Evolutionary conservation across 2,888 invertebrate species (phyloP).

Genomic region (Rutpela maculata): DNA sequence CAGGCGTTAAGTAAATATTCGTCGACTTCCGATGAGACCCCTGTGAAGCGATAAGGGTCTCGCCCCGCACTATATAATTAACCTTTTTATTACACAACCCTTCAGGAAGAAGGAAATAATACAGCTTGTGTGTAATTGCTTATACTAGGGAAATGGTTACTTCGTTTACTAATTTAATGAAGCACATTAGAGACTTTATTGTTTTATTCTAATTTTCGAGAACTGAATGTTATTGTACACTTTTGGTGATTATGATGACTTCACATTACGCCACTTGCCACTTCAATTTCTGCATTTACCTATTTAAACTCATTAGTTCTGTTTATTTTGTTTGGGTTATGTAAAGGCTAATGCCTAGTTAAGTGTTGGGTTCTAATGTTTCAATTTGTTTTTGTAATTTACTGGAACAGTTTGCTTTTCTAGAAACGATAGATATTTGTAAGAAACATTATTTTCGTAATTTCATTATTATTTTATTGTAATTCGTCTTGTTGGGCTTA

Average conservation of each 20-base stretch:
- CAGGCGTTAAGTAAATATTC: constrained; percentile 42
- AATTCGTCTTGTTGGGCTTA: no score
- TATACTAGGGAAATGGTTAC: constrained; percentile 67
- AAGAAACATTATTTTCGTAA: background rate
- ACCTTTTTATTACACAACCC: constrained; percentile 71
- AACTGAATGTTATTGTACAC: constrained; percentile 35
- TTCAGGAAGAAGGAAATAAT: constrained; percentile 70
- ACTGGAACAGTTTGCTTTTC: background rate
- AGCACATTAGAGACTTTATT: constrained; percentile 48
- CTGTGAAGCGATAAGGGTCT: constrained; percentile 58
- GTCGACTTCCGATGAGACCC: constrained; percentile 36
- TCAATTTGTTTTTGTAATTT: background rate
- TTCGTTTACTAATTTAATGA: constrained; percentile 65
- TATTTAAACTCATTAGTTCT: constrained; percentile 22
- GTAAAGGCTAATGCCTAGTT: background rate
- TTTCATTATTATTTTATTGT: no score
- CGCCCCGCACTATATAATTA: constrained; percentile 69
- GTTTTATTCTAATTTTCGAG: constrained; percentile 39
- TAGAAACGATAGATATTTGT: background rate
- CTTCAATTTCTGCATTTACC: constrained; percentile 16
- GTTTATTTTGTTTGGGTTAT: constrained; percentile 26
- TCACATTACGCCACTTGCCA: constrained; percentile 26
- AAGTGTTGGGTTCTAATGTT: background rate
- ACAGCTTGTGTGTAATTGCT: constrained; percentile 66
- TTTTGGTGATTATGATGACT: constrained; percentile 37